Conservation (phyloP, 2,797 vertebrate genomes). For the Sphenodon punctatus region DNA sequence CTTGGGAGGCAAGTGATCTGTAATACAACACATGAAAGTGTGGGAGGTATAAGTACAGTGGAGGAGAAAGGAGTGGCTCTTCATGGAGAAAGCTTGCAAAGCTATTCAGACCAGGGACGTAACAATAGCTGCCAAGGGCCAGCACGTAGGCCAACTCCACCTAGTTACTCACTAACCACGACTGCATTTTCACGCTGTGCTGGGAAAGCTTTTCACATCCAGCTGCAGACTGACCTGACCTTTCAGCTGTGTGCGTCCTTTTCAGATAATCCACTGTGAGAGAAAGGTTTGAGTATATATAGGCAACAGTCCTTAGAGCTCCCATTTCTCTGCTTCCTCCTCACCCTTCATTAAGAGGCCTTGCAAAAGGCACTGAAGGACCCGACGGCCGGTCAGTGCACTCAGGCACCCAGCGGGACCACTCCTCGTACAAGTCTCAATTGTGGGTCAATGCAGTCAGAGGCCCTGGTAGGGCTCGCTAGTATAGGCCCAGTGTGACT, state of each 20-base stretch:
- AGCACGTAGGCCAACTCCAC: slow-evolving; percentile 31
- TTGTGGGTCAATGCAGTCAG: too few species aligned
- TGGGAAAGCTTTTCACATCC: slow-evolving; percentile 20
- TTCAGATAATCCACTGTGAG: not conserved
- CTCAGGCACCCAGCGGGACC: too few species aligned
- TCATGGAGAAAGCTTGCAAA: not conserved
- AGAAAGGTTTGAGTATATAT: not conserved
- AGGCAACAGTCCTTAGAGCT: not conserved
- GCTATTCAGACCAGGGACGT: not conserved
- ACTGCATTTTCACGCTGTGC: not conserved
- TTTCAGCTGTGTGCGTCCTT: not conserved
- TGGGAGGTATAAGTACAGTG: slow-evolving; percentile 7
- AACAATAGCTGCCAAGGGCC: slow-evolving; percentile 30
- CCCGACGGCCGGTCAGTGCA: too few species aligned
- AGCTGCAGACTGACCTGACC: slow-evolving; percentile 17
- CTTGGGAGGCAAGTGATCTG: slow-evolving; percentile 35
- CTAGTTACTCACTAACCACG: not conserved
- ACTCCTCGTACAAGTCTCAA: too few species aligned
- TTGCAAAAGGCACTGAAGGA: too few species aligned
- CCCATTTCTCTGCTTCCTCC: not conserved
- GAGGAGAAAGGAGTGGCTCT: slow-evolving; percentile 31
- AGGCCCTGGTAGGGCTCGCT: too few species aligned
- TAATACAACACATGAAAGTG: slow-evolving; percentile 56
- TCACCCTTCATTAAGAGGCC: not conserved
- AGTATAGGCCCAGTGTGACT: too few species aligned